These are phyloP conservation scores for Calameuta idolon DNA, from an alignment of 2,888 invertebrate species.

Conservation along the genomic window DNA sequence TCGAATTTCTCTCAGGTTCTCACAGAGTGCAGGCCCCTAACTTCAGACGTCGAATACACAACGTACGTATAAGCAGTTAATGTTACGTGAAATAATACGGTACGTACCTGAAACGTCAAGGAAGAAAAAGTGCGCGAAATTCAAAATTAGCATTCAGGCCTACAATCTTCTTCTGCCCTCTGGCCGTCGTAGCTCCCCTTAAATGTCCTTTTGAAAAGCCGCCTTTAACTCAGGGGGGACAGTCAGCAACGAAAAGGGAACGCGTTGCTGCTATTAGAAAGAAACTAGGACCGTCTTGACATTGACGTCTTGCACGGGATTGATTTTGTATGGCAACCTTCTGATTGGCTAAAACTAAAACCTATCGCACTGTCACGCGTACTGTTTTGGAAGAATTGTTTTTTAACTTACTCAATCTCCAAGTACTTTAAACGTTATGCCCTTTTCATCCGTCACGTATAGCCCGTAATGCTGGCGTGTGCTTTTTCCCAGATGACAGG, in stretches of 20 bases:
- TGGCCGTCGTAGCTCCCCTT: background rate
- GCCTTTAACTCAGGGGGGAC: background rate
- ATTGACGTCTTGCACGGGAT: background rate
- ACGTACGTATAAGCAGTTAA: background rate
- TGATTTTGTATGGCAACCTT: background rate
- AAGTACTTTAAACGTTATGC: background rate
- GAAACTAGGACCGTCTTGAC: background rate
- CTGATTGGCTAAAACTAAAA: background rate
- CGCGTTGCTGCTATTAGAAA: background rate
- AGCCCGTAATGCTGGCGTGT: background rate
- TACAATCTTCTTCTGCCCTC: conserved; percentile 35
- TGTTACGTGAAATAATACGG: background rate
- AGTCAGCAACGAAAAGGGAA: background rate
- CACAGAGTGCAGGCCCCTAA: background rate
- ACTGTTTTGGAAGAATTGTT: background rate
- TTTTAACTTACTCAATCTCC: background rate
- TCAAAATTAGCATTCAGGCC: conserved; percentile 52
- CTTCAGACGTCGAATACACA: background rate
- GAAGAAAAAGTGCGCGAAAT: background rate
- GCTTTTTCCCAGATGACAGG: conserved; percentile 23
- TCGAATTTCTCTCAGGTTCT: background rate
- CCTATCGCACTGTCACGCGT: background rate
- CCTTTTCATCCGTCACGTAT: background rate
- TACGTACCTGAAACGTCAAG: background rate
- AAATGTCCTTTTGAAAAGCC: background rate